Base-by-base conservation (phyloP, 2,113 vertebrate genomes). In the Sprattus sprattus region DNA sequence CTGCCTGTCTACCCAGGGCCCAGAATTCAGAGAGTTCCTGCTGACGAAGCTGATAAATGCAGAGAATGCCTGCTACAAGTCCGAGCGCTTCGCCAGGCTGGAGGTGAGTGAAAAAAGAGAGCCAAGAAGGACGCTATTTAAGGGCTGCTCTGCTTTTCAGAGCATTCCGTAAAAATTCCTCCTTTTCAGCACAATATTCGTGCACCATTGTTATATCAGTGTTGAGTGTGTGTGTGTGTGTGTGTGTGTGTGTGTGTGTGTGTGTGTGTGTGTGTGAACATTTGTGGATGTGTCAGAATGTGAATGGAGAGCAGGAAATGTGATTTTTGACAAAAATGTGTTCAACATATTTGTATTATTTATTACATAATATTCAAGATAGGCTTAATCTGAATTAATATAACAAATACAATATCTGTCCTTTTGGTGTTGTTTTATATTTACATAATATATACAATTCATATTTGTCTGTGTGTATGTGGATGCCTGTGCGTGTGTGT, bases 1-100 rank as follows among this genome's bases (percentile, higher is more conserved):
- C 82, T 71, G 54, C 83, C 83, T 88, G 4, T 88, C 82, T 87
- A 87, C 84, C 0, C 91, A 99, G 98, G 94, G 96, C 85, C 95
- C 93, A 0, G 98, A 98, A 92, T 99, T 99, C 93, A 94, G 97
- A 46, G 97, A 99, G 88, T 99, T 99, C 88, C 95, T 99, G 45
- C 96, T 99, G 85, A 97, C 98, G 13, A 99, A 99, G 88, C 96
- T 99, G 89, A 98, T 98, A 90, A 99, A 99, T 0, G 97, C 97
- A 0, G 98, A 99, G 93, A 92, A 96, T 0, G 97, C 98, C 50
- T 98, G 97, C 92, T 99, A 97, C 95, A 98, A 98, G 92, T 97
- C 98, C 0, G 97, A 98, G 88, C 97, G 98, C 91, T 99, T 99
- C 83, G 96, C 98, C 0, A 97, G 97, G 64, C 95, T 99, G 88